These are phyloP conservation scores for Tapera naevia DNA, from an alignment of 2,797 vertebrate species.

Conservation along the genomic window DNA sequence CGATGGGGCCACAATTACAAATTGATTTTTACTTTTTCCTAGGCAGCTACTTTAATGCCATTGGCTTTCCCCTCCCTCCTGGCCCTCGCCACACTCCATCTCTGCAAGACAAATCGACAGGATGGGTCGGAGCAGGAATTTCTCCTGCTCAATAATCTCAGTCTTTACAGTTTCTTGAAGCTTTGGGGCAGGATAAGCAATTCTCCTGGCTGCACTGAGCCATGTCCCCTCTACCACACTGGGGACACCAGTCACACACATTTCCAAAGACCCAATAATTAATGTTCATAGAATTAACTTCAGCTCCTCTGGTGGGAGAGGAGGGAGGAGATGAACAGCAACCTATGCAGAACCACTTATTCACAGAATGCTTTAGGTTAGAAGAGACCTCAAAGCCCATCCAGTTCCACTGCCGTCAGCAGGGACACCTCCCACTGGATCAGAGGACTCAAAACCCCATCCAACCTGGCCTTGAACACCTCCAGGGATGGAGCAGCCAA, in stretches of 20 bases:
- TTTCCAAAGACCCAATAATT: background rate
- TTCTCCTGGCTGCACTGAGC: background rate
- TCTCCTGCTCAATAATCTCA: background rate
- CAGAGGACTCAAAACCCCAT: too few species aligned
- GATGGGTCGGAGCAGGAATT: background rate
- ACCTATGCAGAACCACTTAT: too few species aligned
- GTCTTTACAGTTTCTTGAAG: background rate
- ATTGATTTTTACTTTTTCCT: slow-evolving; percentile 48
- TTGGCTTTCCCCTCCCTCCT: background rate
- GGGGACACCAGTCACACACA: background rate
- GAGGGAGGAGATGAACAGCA: too few species aligned
- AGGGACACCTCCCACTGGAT: too few species aligned
- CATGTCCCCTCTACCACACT: background rate
- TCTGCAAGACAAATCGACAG: background rate
- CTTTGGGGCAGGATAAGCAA: background rate
- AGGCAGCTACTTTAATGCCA: slow-evolving; percentile 30
- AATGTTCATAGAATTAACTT: too few species aligned
- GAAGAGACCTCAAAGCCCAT: too few species aligned
- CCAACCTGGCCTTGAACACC: too few species aligned
- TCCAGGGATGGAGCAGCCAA: too few species aligned
- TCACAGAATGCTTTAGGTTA: too few species aligned
- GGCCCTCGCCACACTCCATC: background rate
- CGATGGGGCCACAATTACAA: slow-evolving; percentile 66
- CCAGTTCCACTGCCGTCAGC: too few species aligned
- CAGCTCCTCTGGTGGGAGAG: too few species aligned